Evolutionary conservation across 2,113 vertebrate species (phyloP).

Genomic region (Connochaetes taurinus): DNA sequence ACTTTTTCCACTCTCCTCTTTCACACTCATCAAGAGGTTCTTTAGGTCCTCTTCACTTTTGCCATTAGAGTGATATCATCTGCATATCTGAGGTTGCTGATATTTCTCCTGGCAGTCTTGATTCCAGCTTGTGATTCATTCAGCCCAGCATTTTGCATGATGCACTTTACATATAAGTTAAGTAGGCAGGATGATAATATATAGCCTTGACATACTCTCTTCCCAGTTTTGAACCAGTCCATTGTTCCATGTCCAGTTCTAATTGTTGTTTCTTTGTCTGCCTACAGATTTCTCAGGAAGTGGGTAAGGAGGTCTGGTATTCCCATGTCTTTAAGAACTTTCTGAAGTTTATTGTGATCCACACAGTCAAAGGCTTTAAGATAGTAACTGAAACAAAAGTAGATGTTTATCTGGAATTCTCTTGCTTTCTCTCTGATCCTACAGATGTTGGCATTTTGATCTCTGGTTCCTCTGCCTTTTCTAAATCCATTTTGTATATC

Average conservation of each 20-base stretch:
- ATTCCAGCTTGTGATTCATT: neutral
- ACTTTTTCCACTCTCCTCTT: neutral
- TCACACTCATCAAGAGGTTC: neutral
- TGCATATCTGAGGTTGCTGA: neutral
- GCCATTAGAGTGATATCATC: neutral
- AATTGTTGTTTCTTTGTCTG: neutral
- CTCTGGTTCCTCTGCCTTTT: neutral
- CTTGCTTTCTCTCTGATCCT: neutral
- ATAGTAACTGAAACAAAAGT: neutral
- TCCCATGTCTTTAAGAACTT: neutral
- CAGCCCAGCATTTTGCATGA: neutral
- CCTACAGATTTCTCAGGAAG: neutral
- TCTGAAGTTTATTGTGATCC: neutral
- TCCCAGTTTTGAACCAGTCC: neutral
- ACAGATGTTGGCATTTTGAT: neutral
- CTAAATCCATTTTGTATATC: neutral
- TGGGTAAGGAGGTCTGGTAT: neutral
- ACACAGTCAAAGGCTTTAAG: neutral
- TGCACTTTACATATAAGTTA: neutral
- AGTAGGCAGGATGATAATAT: neutral
- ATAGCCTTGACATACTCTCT: neutral
- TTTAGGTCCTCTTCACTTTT: neutral
- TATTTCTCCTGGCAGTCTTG: neutral
- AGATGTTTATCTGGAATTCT: neutral
- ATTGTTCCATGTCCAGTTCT: neutral